Evolutionary conservation across 1,140 invertebrate species (phyloP).

Genomic region (Argopecten irradians): DNA sequence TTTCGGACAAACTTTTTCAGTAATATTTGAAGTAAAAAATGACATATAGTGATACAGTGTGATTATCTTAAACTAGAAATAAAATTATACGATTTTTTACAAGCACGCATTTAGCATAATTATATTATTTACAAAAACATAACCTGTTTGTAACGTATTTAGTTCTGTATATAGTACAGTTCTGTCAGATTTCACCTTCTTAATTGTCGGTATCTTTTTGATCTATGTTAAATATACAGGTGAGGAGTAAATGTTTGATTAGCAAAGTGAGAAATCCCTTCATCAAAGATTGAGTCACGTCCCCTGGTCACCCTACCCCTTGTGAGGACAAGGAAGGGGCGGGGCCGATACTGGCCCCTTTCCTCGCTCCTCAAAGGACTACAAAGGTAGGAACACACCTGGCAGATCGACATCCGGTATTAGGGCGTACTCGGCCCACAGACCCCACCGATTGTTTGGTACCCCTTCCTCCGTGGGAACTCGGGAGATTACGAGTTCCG

Average conservation of each 20-base stretch:
- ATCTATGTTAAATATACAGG: slow-evolving; percentile 3
- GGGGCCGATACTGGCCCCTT: not conserved
- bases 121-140: no score
- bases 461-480: slow-evolving; percentile 3
- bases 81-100: no score
- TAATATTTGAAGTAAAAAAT: no score
- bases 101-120: no score
- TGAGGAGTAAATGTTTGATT: not conserved
- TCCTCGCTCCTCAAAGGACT: not conserved
- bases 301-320: slow-evolving; percentile 13
- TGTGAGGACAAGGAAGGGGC: not conserved
- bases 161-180: no score
- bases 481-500: not conserved
- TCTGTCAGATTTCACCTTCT: not conserved
- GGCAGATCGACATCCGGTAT: not conserved
- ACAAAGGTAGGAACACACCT: slow-evolving; percentile 4
- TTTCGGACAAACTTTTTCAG: no score
- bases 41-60: no score
- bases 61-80: no score
- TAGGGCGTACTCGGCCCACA: not conserved
- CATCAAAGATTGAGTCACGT: not conserved
- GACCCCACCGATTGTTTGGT: not conserved
- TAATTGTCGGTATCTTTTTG: not conserved
- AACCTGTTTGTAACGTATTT: no score
- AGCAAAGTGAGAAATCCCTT: slow-evolving; percentile 15